Evolutionary conservation across 92 coral and sea anemone species (phyloP), one percentile per base, ranked within the genome.

Genomic region (Nematostella vectensis): DNA sequence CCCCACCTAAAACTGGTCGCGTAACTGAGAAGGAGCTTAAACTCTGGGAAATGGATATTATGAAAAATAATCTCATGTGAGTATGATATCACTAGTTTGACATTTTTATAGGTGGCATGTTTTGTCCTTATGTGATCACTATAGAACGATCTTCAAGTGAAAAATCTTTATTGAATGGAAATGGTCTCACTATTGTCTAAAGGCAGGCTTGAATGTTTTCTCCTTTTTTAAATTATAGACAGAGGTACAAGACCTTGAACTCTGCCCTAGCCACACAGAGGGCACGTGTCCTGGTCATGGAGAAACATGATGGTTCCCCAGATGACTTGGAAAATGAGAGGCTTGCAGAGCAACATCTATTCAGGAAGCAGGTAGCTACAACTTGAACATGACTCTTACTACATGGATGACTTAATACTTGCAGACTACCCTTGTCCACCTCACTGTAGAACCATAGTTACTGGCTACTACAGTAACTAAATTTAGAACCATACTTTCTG

Each of bases 321-420:
- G 79, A 71, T 31, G 80, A 78, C 33, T 31, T 78, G 49, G 75
- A 71, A 20, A 78, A 71, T 38, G 85, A 78, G 63, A 64, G 75
- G 59, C 29, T 78, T 8, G 85, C 61, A 25, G 85, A 78, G 51
- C 61, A 71, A 37, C 85, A 71, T 13, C 75, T 78, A 4, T 31
- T 45, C 48, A 72, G 60, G 40, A 78, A 61, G 44, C 70, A 72
- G 85, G 85, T 78, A 15, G 22, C 45, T 47, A 16, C 65, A 31
- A 11, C 11, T 8, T 1, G 48, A 16, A 15, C 15, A 8, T 36
- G 42, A 36, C 42, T 8, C 42, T 8, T 15, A 36, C 15, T 36
- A 36, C 42, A 15, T 36, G 8, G 42, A 36, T 36, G 42, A 36
- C 8, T 8, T 8, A 36, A 8, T 8, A 15, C 42, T 36, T 8